Conservation (phyloP, 2,888 invertebrate species). For the Aricia artaxerxes region DNA sequence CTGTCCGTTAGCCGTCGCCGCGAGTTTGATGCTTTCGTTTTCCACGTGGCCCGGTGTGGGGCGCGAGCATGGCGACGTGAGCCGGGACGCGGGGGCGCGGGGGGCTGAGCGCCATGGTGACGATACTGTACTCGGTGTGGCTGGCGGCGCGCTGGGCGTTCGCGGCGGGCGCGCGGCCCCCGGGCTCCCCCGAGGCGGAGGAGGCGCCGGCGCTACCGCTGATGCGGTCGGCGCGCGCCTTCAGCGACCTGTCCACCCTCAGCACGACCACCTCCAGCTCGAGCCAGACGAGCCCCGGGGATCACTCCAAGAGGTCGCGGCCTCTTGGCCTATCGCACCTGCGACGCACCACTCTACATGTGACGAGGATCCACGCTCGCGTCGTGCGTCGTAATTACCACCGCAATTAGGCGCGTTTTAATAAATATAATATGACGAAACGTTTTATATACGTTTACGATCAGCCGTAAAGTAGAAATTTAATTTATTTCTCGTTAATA, state of each 20-base stretch:
- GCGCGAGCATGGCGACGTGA: slow-evolving; percentile 49
- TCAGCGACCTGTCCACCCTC: slow-evolving; percentile 74
- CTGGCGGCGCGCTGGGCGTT: slow-evolving; percentile 78
- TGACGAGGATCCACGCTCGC: background rate
- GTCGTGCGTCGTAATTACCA: slow-evolving; percentile 1
- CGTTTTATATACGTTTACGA: background rate
- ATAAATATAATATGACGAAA: slow-evolving; percentile 10
- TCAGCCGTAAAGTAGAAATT: slow-evolving; percentile 23
- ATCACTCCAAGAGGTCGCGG: slow-evolving; percentile 71
- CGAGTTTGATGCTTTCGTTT: slow-evolving; percentile 49
- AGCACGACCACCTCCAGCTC: slow-evolving; percentile 75
- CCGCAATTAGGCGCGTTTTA: slow-evolving; percentile 10
- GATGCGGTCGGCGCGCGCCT: slow-evolving; percentile 73
- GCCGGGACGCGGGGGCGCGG: slow-evolving; percentile 58
- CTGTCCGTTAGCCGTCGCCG: slow-evolving; percentile 54
- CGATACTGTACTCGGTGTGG: slow-evolving; percentile 83
- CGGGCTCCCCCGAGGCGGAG: slow-evolving; percentile 63
- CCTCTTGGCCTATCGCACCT: slow-evolving; percentile 38
- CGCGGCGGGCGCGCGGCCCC: slow-evolving; percentile 60
- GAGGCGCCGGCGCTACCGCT: slow-evolving; percentile 69
- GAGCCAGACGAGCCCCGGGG: slow-evolving; percentile 71
- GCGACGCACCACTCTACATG: slow-evolving; percentile 33
- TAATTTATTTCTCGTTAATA: slow-evolving; percentile 23
- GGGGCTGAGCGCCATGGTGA: slow-evolving; percentile 75
- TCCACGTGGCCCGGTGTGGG: slow-evolving; percentile 35